Evolutionary conservation across 2,888 invertebrate species (phyloP).

Genomic region (Phragmatobia fuliginosa): DNA sequence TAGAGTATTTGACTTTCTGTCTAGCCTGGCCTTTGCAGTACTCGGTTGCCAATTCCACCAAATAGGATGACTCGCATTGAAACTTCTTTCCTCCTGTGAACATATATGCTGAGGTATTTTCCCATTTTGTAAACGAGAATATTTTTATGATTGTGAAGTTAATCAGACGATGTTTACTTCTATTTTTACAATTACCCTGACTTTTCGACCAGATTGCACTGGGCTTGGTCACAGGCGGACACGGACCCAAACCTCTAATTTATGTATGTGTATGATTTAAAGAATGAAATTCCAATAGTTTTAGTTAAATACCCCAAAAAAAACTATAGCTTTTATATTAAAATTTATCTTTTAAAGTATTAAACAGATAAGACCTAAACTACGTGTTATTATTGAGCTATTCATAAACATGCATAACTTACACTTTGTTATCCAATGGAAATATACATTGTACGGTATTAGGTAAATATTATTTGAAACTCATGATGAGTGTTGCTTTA

Average conservation of each 20-base stretch:
- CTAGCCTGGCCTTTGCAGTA: constrained; percentile 44
- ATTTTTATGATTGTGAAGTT: neutral
- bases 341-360: neutral
- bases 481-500: neutral
- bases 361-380: neutral
- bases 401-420: neutral
- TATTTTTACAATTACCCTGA: too few relatives aligned
- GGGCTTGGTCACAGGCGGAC: too few relatives aligned
- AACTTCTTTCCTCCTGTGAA: constrained; percentile 36
- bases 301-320: too few relatives aligned
- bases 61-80: constrained; percentile 53
- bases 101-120: constrained; percentile 26
- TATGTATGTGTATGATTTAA: too few relatives aligned
- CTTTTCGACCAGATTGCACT: too few relatives aligned
- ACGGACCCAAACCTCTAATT: too few relatives aligned
- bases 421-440: neutral
- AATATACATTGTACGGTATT: neutral
- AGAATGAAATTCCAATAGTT: too few relatives aligned
- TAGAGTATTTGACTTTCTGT: constrained; percentile 41
- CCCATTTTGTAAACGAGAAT: constrained; percentile 28
- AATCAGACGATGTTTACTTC: neutral
- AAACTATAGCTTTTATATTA: neutral
- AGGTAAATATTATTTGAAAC: neutral
- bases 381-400: neutral
- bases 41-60: constrained; percentile 60